Evolutionary conservation across 1,140 invertebrate species (phyloP).

Genomic region (Camponotus floridanus): DNA sequence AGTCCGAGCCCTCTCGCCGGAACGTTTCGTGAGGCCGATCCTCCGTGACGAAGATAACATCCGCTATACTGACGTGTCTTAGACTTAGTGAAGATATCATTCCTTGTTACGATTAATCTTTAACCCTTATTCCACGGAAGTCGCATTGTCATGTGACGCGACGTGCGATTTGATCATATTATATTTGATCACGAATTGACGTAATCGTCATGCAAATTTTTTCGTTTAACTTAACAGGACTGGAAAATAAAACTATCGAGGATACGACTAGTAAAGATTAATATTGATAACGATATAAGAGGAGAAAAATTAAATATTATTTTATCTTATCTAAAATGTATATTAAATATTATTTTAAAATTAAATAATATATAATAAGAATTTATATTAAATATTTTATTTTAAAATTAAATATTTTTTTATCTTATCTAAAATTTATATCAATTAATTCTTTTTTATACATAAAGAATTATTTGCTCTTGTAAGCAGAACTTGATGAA

Average conservation of each 20-base stretch:
- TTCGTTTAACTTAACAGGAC: background rate
- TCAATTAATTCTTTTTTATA: background rate
- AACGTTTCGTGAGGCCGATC: slow-evolving; percentile 93
- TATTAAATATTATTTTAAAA: background rate
- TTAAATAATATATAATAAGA: background rate
- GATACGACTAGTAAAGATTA: background rate
- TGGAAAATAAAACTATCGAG: background rate
- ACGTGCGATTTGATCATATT: background rate
- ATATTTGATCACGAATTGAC: background rate
- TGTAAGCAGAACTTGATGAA: background rate
- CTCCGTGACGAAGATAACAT: slow-evolving; percentile 94
- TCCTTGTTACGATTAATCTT: slow-evolving; percentile 57
- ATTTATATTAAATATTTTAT: background rate
- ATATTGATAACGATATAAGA: background rate
- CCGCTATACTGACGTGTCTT: slow-evolving; percentile 85
- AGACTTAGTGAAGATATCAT: slow-evolving; percentile 67
- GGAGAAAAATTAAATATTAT: background rate
- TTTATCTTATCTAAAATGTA: too few species aligned
- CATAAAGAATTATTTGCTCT: background rate
- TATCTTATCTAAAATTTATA: background rate
- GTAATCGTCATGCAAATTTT: background rate
- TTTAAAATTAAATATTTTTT: background rate
- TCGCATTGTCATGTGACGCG: background rate
- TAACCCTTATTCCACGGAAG: background rate
- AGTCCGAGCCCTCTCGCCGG: slow-evolving; percentile 90